Evolutionary conservation across 2,797 vertebrate genomes (phyloP).

Genomic region (Muscicapa striata): DNA sequence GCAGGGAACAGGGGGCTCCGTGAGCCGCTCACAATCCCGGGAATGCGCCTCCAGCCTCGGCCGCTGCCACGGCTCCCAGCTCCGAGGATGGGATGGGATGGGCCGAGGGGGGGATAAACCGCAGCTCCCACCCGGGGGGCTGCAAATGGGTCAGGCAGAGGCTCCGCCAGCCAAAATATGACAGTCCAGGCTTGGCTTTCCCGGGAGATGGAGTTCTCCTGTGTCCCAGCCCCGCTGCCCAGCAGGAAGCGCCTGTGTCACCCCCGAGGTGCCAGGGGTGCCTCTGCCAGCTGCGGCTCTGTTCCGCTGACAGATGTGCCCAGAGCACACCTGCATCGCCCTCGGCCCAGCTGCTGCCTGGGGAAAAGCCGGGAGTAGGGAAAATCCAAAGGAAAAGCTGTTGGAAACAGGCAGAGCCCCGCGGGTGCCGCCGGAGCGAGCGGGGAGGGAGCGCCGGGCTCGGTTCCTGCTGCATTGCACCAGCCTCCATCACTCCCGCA

Average conservation of each 20-base stretch:
- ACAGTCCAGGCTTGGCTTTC: accelerated
- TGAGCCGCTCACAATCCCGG: accelerated
- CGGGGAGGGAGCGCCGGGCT: neutral
- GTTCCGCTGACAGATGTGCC: neutral
- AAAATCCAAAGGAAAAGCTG: accelerated
- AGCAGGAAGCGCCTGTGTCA: accelerated
- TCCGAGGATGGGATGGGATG: accelerated
- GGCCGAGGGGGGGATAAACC: accelerated
- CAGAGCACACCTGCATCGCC: neutral
- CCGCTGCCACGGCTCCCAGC: accelerated
- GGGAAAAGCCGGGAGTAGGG: neutral
- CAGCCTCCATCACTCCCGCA: slow-evolving; percentile 2
- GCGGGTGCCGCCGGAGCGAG: neutral
- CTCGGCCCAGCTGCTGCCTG: neutral
- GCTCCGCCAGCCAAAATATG: neutral
- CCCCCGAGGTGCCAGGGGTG: neutral
- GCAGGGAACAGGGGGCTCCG: neutral
- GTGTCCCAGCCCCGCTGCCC: neutral
- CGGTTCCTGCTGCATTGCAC: slow-evolving; percentile 43
- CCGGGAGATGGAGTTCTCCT: neutral
- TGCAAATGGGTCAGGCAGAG: accelerated
- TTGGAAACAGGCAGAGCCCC: neutral
- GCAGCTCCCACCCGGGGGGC: accelerated
- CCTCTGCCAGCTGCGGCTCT: neutral
- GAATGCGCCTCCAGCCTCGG: neutral